Evolutionary conservation across 2,888 invertebrate species (phyloP), one percentile per base, ranked within the genome.

Genomic region (Neoscelio sp.): DNA sequence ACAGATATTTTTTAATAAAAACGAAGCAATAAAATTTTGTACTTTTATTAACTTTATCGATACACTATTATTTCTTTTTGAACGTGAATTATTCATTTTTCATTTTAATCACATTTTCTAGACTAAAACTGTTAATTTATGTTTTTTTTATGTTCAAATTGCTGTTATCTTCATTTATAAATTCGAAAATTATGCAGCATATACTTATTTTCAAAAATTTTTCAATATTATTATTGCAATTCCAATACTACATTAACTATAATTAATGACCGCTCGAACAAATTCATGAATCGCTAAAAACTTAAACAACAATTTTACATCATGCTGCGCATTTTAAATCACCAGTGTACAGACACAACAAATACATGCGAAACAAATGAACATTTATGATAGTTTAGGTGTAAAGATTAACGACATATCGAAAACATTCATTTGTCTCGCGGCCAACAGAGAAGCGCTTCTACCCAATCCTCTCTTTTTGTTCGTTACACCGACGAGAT

Each of bases 351-450:
- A 44, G 23, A 52, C 42, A 26, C 62, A 71, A 44, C 44, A 50
- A 71, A 71, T 44, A 42, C 30, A 35, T 7, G 20, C 62, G 54
- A 74, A 74, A 74, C 56, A 74, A 74, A 74, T 74, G 73, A 74
- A 64, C 56, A 56, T 74, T 50, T 64, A 65, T 64, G 64, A 74
- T 74, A 62, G 62, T 62, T 46, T 73, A 73, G 20, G 64, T 74
- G 73, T 74, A 65, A 74, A 74, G 73, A 74, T 74, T 74, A 74
- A 74, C 73, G 73, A 62, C 64, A 74, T 65, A 74, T 65, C 73
- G 64, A 65, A 74, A 56, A 48, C 56, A 48, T 64, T 74, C 73
- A 74, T 74, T 74, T 74, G 73, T 74, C 73, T 64, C 64, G 56
- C 56, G 40, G 54, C 48, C 46, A 7, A 56, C 40, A 64, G 56